A percentile compares a stretch with the other conserved stretches of the same genome.
phyloP scores from a whole-genome alignment of 2,888 invertebrate genomes.

The Eledone cirrhosa region DNA sequence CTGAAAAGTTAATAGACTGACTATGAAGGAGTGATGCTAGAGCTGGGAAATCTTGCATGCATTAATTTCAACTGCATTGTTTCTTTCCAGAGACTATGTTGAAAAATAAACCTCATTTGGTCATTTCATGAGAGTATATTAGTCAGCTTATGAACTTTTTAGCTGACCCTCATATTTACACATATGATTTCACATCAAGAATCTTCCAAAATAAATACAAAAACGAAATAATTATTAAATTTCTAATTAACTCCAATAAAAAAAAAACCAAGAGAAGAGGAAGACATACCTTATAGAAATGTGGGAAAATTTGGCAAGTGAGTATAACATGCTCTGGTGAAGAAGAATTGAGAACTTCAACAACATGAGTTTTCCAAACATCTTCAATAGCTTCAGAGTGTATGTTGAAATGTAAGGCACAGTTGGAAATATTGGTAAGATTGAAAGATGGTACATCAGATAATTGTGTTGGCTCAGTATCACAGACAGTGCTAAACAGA shows the following conservation, averaged over 20 bases:
- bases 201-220: too few species aligned
- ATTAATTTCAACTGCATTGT: too few species aligned
- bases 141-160: too few species aligned
- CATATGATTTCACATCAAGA: too few species aligned
- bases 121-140: too few species aligned
- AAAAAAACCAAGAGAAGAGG: background rate
- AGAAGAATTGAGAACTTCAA: conserved; percentile 75
- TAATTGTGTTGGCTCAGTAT: conserved; percentile 85
- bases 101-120: too few species aligned
- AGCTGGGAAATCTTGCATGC: too few species aligned
- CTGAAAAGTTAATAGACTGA: too few species aligned
- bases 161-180: too few species aligned
- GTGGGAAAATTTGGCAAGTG: conserved; percentile 82
- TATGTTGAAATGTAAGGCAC: conserved; percentile 73
- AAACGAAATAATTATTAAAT: too few species aligned
- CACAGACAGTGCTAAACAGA: conserved; percentile 72
- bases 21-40: too few species aligned
- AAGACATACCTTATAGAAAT: conserved; percentile 78
- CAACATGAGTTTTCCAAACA: conserved; percentile 82
- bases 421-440: conserved; percentile 69
- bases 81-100: too few species aligned
- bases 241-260: background rate
- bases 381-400: conserved; percentile 77
- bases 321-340: conserved; percentile 69
- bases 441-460: conserved; percentile 72